Conservation (phyloP, 2,113 vertebrate species). For the Diadophis punctatus region DNA sequence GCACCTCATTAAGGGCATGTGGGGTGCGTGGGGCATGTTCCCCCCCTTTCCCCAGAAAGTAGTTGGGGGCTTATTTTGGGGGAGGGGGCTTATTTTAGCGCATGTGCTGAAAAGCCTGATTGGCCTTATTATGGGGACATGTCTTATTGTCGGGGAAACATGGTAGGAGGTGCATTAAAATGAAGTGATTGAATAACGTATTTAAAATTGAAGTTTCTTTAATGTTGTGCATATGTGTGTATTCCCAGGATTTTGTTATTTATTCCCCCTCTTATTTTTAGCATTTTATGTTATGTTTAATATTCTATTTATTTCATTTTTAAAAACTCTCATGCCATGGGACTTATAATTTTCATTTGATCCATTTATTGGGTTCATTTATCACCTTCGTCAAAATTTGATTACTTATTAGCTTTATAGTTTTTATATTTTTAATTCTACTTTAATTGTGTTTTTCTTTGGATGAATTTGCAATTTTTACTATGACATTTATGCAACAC, state of each 20-base stretch:
- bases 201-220: not conserved
- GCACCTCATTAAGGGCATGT: too few species aligned
- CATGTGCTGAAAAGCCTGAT: too few species aligned
- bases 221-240: not conserved
- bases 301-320: not conserved
- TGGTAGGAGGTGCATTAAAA: not conserved
- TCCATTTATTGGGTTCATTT: not conserved
- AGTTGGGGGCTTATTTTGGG: too few species aligned
- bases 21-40: too few species aligned
- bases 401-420: not conserved
- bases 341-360: not conserved
- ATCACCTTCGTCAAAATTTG: not conserved
- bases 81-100: too few species aligned
- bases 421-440: not conserved
- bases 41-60: too few species aligned
- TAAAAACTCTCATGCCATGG: not conserved
- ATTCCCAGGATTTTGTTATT: not conserved
- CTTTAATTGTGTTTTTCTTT: not conserved
- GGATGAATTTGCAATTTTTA: constrained; percentile 34
- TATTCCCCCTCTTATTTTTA: not conserved
- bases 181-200: not conserved
- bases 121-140: too few species aligned
- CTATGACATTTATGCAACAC: not conserved
- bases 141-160: too few species aligned
- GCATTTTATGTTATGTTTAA: not conserved